phyloP scores from a whole-genome alignment of 1,140 invertebrate genomes.

The Pseudomyrmex cubaensis region DNA sequence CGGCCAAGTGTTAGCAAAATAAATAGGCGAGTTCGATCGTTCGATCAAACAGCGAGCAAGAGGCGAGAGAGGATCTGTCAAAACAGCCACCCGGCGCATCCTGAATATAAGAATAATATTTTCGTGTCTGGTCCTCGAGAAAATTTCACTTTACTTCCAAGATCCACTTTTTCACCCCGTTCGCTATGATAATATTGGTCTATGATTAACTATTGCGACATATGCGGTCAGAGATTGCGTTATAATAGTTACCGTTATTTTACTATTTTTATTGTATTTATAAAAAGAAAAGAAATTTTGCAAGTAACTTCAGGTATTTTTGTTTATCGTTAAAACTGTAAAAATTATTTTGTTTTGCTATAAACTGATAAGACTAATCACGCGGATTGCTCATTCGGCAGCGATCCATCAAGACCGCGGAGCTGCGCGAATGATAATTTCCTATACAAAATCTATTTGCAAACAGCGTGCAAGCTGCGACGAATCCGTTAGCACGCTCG shows the following conservation, averaged over 20 bases:
- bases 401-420: conserved; percentile 37
- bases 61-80: conserved; percentile 75
- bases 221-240: neutral
- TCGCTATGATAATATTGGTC: conserved; percentile 33
- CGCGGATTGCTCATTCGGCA: conserved; percentile 9
- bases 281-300: neutral
- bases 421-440: conserved; percentile 77
- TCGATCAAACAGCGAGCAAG: conserved; percentile 73
- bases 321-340: neutral
- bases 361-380: neutral
- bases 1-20: conserved; percentile 79
- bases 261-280: neutral
- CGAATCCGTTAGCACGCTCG: conserved; percentile 82
- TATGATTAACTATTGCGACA: conserved; percentile 2
- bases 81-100: conserved; percentile 72
- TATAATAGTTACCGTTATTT: neutral
- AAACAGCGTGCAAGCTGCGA: conserved; percentile 84
- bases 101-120: conserved; percentile 81
- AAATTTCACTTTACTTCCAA: conserved; percentile 36
- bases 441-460: conserved; percentile 82
- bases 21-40: conserved; percentile 75
- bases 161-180: neutral
- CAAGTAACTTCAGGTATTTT: neutral
- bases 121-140: conserved; percentile 55
- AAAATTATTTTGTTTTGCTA: neutral